Conservation (phyloP, 1,140 invertebrate genomes). For the Drosophila arawakana region DNA sequence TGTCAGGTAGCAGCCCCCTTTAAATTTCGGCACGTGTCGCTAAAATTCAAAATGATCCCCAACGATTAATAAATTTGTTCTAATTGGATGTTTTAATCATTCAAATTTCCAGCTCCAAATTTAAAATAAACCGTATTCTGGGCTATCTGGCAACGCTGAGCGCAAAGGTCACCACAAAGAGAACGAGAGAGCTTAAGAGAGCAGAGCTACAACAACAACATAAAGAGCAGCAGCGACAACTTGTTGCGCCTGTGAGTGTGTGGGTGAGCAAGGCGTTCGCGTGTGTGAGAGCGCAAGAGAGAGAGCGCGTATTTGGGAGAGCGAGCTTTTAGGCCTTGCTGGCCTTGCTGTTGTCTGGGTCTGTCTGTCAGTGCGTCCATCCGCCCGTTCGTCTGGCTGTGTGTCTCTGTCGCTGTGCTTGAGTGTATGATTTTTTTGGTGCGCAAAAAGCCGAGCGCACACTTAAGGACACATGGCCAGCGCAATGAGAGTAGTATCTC, state of each 20-base stretch:
- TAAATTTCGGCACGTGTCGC: constrained; percentile 20
- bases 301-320: constrained; percentile 29
- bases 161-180: constrained; percentile 16
- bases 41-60: constrained; percentile 14
- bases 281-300: constrained; percentile 18
- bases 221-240: constrained; percentile 53
- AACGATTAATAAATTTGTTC: constrained; percentile 20
- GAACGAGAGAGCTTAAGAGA: constrained; percentile 33
- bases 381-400: constrained; percentile 9
- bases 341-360: constrained; percentile 46
- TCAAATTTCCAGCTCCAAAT: constrained; percentile 3
- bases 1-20: constrained; percentile 39
- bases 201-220: constrained; percentile 21
- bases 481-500: constrained; percentile 5
- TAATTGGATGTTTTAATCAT: constrained; percentile 27
- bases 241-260: constrained; percentile 64
- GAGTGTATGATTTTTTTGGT: constrained; percentile 67
- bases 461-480: constrained; percentile 65
- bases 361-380: constrained; percentile 14
- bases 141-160: constrained; percentile 36
- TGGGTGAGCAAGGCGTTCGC: constrained; percentile 43
- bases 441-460: constrained; percentile 68
- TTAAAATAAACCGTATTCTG: constrained; percentile 7
- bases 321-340: constrained; percentile 49
- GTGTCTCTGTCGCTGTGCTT: constrained; percentile 23